A percentile compares a stretch with the other conserved stretches of the same genome.
Conservation (phyloP, 2,888 invertebrate species). For the Stenichneumon culpator region DNA sequence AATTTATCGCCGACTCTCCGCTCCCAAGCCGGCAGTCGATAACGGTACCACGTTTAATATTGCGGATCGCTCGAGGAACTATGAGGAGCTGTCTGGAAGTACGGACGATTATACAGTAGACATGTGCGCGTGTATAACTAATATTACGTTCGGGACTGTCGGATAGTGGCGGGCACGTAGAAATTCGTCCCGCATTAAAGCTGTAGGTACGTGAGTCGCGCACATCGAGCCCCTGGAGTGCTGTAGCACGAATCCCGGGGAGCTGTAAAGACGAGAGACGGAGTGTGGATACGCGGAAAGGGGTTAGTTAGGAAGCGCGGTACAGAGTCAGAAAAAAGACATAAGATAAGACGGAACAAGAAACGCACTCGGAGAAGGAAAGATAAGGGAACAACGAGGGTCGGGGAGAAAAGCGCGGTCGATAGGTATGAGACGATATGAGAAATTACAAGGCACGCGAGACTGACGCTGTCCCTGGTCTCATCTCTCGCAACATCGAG, state of each 20-base stretch:
- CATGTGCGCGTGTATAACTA: slow-evolving; percentile 13
- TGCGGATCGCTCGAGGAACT: not conserved
- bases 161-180: not conserved
- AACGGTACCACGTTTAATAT: not conserved
- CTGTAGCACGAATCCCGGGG: slow-evolving; percentile 37
- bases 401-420: not conserved
- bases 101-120: slow-evolving; percentile 2
- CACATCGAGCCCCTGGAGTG: slow-evolving; percentile 45
- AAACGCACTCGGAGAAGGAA: slow-evolving; percentile 18
- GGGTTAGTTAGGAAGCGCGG: slow-evolving; percentile 41
- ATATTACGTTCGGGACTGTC: slow-evolving; percentile 11
- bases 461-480: slow-evolving; percentile 73
- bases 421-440: slow-evolving; percentile 28
- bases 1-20: not conserved
- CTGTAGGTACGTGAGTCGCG: slow-evolving; percentile 59
- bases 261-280: slow-evolving; percentile 27
- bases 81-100: not conserved
- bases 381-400: not conserved
- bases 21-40: not conserved
- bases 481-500: slow-evolving; percentile 69
- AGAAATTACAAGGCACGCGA: slow-evolving; percentile 76
- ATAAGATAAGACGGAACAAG: not conserved
- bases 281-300: slow-evolving; percentile 24
- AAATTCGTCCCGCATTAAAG: slow-evolving; percentile 44
- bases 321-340: slow-evolving; percentile 15